A percentile compares a stretch with the other conserved stretches of the same genome.
Evolutionary conservation across 2,797 vertebrate species (phyloP).

Genomic region (Xenopus petersii): DNA sequence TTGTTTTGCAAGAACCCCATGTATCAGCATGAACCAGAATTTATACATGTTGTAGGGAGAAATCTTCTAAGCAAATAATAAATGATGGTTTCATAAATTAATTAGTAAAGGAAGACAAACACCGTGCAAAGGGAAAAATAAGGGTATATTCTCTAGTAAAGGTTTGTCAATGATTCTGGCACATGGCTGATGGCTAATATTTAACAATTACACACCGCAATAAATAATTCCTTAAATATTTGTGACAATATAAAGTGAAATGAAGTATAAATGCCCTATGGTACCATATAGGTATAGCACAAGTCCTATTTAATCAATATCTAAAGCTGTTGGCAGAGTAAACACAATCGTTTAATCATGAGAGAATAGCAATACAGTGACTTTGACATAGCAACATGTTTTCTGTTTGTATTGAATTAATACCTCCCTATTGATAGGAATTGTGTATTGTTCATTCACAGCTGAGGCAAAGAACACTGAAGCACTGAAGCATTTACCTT

Average conservation of each 20-base stretch:
- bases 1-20: too few species aligned
- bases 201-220: too few species aligned
- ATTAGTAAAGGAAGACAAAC: too few species aligned
- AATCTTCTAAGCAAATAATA: too few species aligned
- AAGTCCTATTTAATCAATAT: constrained; percentile 32
- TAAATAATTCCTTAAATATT: not conserved
- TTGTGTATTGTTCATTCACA: constrained; percentile 1
- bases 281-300: constrained; percentile 9
- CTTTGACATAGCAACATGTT: constrained; percentile 1
- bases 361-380: constrained; percentile 3
- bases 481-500: not conserved
- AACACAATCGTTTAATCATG: not conserved
- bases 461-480: not conserved
- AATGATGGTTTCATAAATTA: too few species aligned
- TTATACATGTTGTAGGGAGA: too few species aligned
- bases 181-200: too few species aligned
- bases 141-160: too few species aligned
- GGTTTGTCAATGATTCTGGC: too few species aligned
- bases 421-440: not conserved
- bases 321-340: constrained; percentile 2
- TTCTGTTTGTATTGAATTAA: constrained; percentile 10
- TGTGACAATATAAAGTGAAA: constrained; percentile 26
- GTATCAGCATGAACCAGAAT: too few species aligned
- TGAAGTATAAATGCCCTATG: constrained; percentile 13
- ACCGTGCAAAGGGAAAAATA: too few species aligned